Base-by-base conservation (phyloP, 2,113 vertebrate species). In the Callipepla californica region DNA sequence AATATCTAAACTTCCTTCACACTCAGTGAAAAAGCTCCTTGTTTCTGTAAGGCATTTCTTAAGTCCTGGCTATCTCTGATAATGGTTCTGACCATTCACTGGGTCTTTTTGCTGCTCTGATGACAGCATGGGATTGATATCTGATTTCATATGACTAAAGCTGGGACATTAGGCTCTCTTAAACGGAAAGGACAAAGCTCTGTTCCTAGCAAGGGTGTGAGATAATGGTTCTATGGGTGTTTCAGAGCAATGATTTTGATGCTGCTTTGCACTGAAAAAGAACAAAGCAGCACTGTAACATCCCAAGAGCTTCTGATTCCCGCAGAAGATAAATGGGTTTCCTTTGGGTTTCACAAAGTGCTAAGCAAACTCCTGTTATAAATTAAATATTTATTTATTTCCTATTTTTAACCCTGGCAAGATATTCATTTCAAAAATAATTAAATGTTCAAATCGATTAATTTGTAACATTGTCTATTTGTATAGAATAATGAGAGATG, bases 1-100 rank as follows among this genome's bases (percentile, higher is more conserved):
- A 68, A 6, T 6, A 5, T 83, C 38, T 74, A 69, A 17, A 59
- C 22, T 57, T 69, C 36, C 15, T 66, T 14, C 17, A 32, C 26
- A 53, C 10, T 4, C 0, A 0, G 19, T 66, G 30, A 57, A 40
- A 36, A 68, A 85, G 8, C 45, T 53, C 8, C 7, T 4, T 34
- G 6, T 9, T 51, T 58, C 14, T 67, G 3, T 17, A 45, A 74
- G 18, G 18, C 2, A 0, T 5, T 44, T 36, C 14, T 68, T 9
- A 5, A 36, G 8, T n/a, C 26, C 55, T 62, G 0, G 1, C 1
- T 57, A 21, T 12, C 23, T 63, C 13, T 1, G 4, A 11, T 34
- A 32, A 5, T 59, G 25, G 4, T 62, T 8, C 51, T 42, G 80
- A 16, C 13, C 9, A 6, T 28, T 21, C 36, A 11, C 18, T 38